Evolutionary conservation across 1,140 invertebrate genomes (phyloP), one percentile per base, ranked within the genome.

Genomic region (Panagrolaimus sp.): DNA sequence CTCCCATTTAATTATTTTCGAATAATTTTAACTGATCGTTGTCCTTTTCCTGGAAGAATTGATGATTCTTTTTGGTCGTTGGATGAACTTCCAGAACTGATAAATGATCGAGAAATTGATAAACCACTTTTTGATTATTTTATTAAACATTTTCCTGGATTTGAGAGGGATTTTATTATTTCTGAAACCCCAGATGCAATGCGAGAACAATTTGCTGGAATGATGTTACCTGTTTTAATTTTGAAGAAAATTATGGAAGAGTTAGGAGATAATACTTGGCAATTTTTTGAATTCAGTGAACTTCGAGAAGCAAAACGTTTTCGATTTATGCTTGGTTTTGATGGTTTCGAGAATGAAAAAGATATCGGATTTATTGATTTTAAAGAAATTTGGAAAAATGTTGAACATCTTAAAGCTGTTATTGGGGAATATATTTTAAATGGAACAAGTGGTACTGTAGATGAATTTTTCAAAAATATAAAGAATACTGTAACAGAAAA

Each of bases 81-180:
- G 12, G 52, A 28, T 12, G 8, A 8, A 2, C 14, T n/a, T 7
- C 21, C 21, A 21, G 28, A 58, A 26, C n/a, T n/a, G 10, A 8
- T 58, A 12, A 21, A 58, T 4, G 52, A 58, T 21, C 8, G 52
- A 58, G 1, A 10, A 12, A 58, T 58, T 21, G n/a, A 58, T 21
- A 17, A 14, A 14, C 4, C 1, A 1, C 10, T 28, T 12, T 28
- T 58, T 4, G 14, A 58, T 28, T 58, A 26, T 21, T 58, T 58
- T 28, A 21, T 12, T n/a, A 58, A 58, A 17, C 21, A 21, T 28
- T 58, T 58, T 21, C 52, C 52, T 12, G 52, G 52, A 1, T 58
- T 58, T 58, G 52, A 21, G 4, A 21, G 52, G 4, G 52, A 58
- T 58, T 58, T 58, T 28, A 58, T 58, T 28, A 28, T 26, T 26